A percentile compares a stretch with the other conserved stretches of the same genome.
Conservation (phyloP, 2,888 invertebrate genomes). For the Xestia rhomboidea region DNA sequence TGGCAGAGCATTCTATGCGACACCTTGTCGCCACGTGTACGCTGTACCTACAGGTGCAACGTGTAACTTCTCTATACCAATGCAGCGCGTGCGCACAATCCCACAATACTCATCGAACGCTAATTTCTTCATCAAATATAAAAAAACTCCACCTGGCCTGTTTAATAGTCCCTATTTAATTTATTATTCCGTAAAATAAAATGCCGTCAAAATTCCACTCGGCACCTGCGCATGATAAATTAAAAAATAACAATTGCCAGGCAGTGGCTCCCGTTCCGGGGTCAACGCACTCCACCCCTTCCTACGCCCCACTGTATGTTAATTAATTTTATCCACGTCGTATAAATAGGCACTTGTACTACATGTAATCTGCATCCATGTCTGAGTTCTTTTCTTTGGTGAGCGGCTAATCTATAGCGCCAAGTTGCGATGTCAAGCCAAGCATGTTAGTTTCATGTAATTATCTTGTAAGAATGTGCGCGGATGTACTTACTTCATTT, state of each 20-base stretch:
- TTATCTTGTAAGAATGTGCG: slow-evolving; percentile 43
- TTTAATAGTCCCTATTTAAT: slow-evolving; percentile 41
- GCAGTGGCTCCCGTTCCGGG: slow-evolving; percentile 68
- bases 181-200: slow-evolving; percentile 55
- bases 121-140: slow-evolving; percentile 57
- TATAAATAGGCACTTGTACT: slow-evolving; percentile 65
- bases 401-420: slow-evolving; percentile 48
- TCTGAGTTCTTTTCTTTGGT: slow-evolving; percentile 41
- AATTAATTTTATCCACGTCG: slow-evolving; percentile 72
- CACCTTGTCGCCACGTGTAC: slow-evolving; percentile 58
- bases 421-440: slow-evolving; percentile 33
- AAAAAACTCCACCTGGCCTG: slow-evolving; percentile 51
- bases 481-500: slow-evolving; percentile 38
- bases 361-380: slow-evolving; percentile 61
- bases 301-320: slow-evolving; percentile 71
- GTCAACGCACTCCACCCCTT: slow-evolving; percentile 72
- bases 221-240: slow-evolving; percentile 70
- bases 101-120: slow-evolving; percentile 41
- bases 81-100: slow-evolving; percentile 47
- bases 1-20: slow-evolving; percentile 38
- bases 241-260: slow-evolving; percentile 69
- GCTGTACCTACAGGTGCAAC: slow-evolving; percentile 48
- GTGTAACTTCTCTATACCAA: slow-evolving; percentile 17
- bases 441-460: slow-evolving; percentile 41
- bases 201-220: slow-evolving; percentile 59